phyloP scores from a whole-genome alignment of 2,113 vertebrate species.

The western clawed frog (Xenopus tropicalis) region UCB_Xtro_10.0 CM004448.2:110293501-110294000 shows the following conservation, averaged over 20 bases:
- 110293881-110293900: too few species aligned
- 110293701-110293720: not conserved
- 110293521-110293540: not conserved
- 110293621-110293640: constrained; percentile 7
- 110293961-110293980: too few species aligned
- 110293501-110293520: constrained; percentile 11
- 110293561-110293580: constrained; percentile 41
- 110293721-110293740: constrained; percentile 11
- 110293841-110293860: not conserved
- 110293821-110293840: not conserved
- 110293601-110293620: constrained; percentile 40
- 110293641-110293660: constrained; percentile 2
- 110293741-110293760: constrained; percentile 1
- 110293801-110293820: not conserved
- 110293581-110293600: constrained; percentile 35
- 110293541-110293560: constrained; percentile 41
- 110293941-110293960: too few species aligned
- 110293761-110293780: constrained; percentile 16
- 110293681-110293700: constrained; percentile 4
- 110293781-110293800: not conserved
- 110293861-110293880: too few species aligned
- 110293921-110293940: not conserved
- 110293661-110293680: constrained; percentile 2
- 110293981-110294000: too few species aligned
- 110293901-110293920: too few species aligned